These are phyloP conservation scores for Balanococcus diminutus DNA, from an alignment of 2,888 invertebrate species.

Conservation along the genomic window DNA sequence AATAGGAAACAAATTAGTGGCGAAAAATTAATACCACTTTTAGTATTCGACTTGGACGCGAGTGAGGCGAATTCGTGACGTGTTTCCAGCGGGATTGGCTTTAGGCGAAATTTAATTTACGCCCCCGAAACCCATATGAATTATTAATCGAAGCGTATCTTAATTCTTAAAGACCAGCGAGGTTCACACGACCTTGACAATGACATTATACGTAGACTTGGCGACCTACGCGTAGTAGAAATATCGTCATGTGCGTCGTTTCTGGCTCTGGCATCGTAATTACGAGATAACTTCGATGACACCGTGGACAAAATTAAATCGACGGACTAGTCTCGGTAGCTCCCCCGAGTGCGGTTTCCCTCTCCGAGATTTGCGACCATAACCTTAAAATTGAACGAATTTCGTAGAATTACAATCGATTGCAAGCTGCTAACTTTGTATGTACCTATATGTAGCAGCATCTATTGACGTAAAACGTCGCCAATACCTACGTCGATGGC, in stretches of 20 bases:
- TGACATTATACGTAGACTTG: background rate
- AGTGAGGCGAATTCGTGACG: background rate
- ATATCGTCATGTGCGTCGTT: background rate
- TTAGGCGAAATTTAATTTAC: background rate
- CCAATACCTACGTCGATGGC: background rate
- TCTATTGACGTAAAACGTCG: background rate
- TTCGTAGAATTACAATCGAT: background rate
- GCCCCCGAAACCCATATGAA: background rate
- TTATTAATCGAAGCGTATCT: conserved; percentile 5
- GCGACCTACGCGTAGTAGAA: background rate
- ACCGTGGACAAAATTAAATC: background rate
- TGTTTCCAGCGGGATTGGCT: background rate
- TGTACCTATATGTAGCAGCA: too few relatives aligned
- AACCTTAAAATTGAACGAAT: background rate
- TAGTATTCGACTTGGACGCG: background rate
- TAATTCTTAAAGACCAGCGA: background rate
- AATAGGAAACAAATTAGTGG: background rate
- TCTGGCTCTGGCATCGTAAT: conserved; percentile 6
- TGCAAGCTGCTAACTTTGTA: background rate
- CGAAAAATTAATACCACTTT: background rate
- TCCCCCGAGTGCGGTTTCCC: background rate
- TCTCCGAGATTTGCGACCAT: background rate
- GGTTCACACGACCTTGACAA: conserved; percentile 18
- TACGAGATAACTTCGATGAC: background rate
- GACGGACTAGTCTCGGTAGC: background rate